Conservation (phyloP, 2,888 invertebrate genomes). For the Anoncus sp. region DNA sequence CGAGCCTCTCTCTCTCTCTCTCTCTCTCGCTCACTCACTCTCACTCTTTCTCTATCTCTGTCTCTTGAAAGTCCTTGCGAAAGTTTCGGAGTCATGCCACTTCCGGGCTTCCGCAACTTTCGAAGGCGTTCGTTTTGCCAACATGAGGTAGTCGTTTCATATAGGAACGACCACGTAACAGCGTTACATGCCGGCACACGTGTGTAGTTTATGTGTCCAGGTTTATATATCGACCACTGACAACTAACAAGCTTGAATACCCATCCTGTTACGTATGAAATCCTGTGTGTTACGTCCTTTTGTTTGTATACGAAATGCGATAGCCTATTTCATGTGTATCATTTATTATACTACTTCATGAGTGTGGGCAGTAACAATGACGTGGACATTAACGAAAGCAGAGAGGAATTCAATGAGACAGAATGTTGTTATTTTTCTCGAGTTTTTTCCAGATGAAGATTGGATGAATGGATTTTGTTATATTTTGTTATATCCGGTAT, state of each 20-base stretch:
- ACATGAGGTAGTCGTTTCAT: conserved; percentile 39
- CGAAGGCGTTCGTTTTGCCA: conserved; percentile 64
- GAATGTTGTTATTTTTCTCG: background rate
- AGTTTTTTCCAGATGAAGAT: too few relatives aligned
- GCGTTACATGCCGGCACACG: conserved; percentile 29
- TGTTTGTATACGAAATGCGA: background rate
- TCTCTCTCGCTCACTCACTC: conserved; percentile 16
- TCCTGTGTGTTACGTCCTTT: background rate
- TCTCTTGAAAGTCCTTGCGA: conserved; percentile 68
- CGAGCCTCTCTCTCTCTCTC: conserved; percentile 26
- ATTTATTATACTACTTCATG: background rate
- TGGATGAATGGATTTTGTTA: too few relatives aligned
- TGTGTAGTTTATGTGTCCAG: background rate
- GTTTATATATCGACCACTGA: background rate
- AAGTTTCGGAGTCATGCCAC: conserved; percentile 70
- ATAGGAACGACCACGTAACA: conserved; percentile 67
- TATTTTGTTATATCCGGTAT: too few relatives aligned
- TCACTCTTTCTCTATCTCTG: conserved; percentile 17
- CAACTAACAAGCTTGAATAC: background rate
- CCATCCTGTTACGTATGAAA: background rate
- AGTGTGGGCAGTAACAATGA: background rate
- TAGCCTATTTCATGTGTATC: too few relatives aligned
- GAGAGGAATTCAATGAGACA: background rate
- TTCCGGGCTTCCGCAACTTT: conserved; percentile 74
- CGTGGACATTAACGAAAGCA: background rate